Evolutionary conservation across 2,797 vertebrate species (phyloP), one percentile per base, ranked within the genome.

Genomic region (Sebastes nivosus): DNA sequence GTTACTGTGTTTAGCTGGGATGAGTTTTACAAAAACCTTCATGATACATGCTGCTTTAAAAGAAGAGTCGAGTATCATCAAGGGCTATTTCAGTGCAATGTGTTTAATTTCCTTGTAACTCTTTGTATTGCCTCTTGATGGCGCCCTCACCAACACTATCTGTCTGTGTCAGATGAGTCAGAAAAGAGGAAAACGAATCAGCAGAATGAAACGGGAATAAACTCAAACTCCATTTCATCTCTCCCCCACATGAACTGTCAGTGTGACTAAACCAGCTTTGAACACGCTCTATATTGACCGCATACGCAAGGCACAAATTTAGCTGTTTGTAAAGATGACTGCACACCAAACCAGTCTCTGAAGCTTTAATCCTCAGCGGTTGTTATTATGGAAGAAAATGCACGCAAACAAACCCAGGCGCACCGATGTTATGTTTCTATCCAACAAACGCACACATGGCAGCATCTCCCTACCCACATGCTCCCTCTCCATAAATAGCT

Each of bases 101-200:
- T 38, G 18, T 30, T 10, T 67, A 9, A 61, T 25, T 36, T 22
- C 4, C 5, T 27, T 92, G 82, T 68, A 67, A 72, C 88, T 85
- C 68, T 38, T 24, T n/a, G 42, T 10, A n/a, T 65, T 52, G 64
- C 84, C 95, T 84, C 87, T 82, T 84, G 94, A 85, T 88, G 94
- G 91, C 81, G 24, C 70, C 74, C 61, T 67, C 24, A 29, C 58
- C 86, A 81, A 79, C 73, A 74, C 42, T n/a, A 79, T 60, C 36
- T 25, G 50, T 34, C 24, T 50, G 57, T 50, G 18, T 22, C 42
- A 34, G 8, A 72, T 67, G 70, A 84, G 46, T 59, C 70, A 55
- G 32, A 64, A 18, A 20, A 36, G 59, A 75, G 71, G 55, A 59
- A 67, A 85, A 66, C 66, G 1, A 63, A 87, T 73, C 50, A 82